A percentile compares a stretch with the other conserved stretches of the same genome.
Evolutionary conservation across 2,797 vertebrate species (phyloP).

Genomic region (Allobates femoralis): DNA sequence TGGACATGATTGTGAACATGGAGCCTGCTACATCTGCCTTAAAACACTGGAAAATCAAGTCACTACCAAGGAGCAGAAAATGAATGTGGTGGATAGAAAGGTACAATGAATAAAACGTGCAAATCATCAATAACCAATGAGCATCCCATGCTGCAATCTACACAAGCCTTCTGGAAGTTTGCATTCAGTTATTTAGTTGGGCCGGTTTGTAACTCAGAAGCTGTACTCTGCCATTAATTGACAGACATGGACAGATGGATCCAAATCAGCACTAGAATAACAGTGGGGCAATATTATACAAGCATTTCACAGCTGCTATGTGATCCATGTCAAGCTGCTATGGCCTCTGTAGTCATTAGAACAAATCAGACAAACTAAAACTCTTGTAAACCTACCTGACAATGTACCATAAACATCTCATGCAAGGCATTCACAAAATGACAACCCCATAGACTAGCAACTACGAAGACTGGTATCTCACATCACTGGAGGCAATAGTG

Average conservation of each 20-base stretch:
- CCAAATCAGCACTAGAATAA: background rate
- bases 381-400: background rate
- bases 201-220: background rate
- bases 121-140: slow-evolving; percentile 24
- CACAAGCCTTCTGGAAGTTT: background rate
- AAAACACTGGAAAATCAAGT: too few relatives aligned
- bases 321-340: background rate
- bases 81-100: background rate
- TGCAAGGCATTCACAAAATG: background rate
- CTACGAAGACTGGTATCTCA: too few relatives aligned
- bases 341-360: background rate
- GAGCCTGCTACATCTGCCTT: too few relatives aligned
- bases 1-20: too few relatives aligned
- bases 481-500: too few relatives aligned
- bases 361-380: background rate
- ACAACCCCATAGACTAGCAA: too few relatives aligned
- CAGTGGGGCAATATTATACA: background rate
- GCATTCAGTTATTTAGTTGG: background rate
- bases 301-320: background rate
- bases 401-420: background rate
- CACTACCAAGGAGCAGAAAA: too few relatives aligned
- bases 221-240: background rate
- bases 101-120: background rate
- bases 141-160: background rate
- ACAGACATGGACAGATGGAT: background rate